Conservation (phyloP, 2,797 vertebrate genomes). For the Odontamblyopus rebecca region DNA sequence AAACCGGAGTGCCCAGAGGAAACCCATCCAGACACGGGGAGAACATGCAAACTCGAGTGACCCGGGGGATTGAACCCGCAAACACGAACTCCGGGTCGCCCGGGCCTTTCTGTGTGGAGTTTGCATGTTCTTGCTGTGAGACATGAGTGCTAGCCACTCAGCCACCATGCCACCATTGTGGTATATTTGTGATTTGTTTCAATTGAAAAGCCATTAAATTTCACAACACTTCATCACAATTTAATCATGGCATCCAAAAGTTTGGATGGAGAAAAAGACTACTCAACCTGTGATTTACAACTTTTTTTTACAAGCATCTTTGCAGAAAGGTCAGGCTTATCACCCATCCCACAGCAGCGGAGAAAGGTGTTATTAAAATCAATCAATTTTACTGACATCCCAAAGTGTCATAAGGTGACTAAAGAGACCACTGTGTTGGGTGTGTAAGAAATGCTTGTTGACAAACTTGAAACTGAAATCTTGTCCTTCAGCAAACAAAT, state of each 20-base stretch:
- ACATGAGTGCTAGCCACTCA: no score
- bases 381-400: slow-evolving; percentile 25
- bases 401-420: slow-evolving; percentile 19
- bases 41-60: no score
- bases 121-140: no score
- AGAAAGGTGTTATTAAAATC: slow-evolving; percentile 20
- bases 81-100: no score
- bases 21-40: no score
- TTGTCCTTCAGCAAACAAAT: slow-evolving; percentile 47
- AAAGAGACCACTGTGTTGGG: slow-evolving; percentile 1
- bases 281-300: not conserved
- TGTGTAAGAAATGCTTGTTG: not conserved
- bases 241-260: not conserved
- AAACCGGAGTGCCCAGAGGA: no score
- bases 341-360: slow-evolving; percentile 5
- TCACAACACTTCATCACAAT: not conserved
- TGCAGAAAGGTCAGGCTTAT: slow-evolving; percentile 22
- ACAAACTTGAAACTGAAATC: slow-evolving; percentile 29
- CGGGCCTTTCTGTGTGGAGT: no score
- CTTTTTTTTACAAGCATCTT: slow-evolving; percentile 6
- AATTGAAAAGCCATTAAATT: no score
- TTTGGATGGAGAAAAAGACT: slow-evolving; percentile 12
- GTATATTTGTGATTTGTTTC: no score
- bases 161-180: no score
- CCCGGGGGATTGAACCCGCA: no score